Evolutionary conservation across 2,888 invertebrate genomes (phyloP).

Genomic region (Stomorhina lunata): DNA sequence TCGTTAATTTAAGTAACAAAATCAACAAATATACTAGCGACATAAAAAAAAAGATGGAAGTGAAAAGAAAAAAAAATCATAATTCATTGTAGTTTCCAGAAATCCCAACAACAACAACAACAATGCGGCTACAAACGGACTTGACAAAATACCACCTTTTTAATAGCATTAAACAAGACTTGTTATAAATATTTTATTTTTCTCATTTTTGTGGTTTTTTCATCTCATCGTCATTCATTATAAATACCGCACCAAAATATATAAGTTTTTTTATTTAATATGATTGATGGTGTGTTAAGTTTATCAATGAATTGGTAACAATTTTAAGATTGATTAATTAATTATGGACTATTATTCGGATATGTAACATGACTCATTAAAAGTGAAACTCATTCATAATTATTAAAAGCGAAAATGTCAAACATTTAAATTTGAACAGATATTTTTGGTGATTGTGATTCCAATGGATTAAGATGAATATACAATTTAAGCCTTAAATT

Average conservation of each 20-base stretch:
- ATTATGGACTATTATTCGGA: neutral
- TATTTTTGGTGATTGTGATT: neutral
- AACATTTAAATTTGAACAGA: neutral
- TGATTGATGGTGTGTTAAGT: constrained; percentile 48
- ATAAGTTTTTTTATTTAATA: neutral
- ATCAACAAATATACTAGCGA: constrained; percentile 5
- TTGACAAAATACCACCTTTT: constrained; percentile 57
- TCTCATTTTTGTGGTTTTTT: neutral
- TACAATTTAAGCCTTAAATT: too few relatives aligned
- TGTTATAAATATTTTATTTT: constrained; percentile 49
- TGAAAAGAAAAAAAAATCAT: constrained; percentile 56
- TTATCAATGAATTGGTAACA: constrained; percentile 34
- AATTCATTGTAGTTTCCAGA: constrained; percentile 60
- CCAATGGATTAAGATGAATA: too few relatives aligned
- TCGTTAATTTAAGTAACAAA: constrained; percentile 7
- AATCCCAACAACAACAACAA: neutral
- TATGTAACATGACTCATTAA: neutral
- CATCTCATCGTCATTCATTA: constrained; percentile 17
- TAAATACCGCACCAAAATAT: neutral
- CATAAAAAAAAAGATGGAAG: constrained; percentile 12
- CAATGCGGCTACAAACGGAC: constrained; percentile 21
- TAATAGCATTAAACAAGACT: constrained; percentile 37
- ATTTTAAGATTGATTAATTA: constrained; percentile 17
- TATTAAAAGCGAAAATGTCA: neutral
- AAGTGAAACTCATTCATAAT: neutral